Conservation (phyloP, 2,888 invertebrate genomes). For the Lasioglossum vierecki region DNA sequence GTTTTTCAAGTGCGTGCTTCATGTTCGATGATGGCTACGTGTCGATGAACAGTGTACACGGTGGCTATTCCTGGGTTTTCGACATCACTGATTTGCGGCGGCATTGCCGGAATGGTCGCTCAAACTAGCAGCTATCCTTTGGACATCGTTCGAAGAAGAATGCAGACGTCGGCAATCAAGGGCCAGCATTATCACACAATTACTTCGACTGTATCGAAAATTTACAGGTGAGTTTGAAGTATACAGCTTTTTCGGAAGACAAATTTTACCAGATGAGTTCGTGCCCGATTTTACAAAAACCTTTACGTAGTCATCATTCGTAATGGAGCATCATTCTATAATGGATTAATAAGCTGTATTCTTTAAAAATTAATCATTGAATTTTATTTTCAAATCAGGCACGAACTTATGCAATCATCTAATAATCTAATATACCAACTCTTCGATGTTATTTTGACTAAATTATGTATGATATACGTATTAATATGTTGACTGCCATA, state of each 20-base stretch:
- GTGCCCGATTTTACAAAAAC: too few relatives aligned
- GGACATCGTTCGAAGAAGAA: slow-evolving; percentile 93
- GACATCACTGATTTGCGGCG: slow-evolving; percentile 92
- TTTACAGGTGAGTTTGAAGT: slow-evolving; percentile 87
- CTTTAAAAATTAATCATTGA: too few relatives aligned
- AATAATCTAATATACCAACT: not conserved
- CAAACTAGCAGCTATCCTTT: slow-evolving; percentile 98
- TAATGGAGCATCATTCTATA: too few relatives aligned
- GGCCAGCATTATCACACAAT: slow-evolving; percentile 86
- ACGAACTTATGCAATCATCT: too few relatives aligned
- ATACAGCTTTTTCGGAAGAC: slow-evolving; percentile 17
- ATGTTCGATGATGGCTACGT: slow-evolving; percentile 76
- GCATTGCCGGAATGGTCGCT: slow-evolving; percentile 95
- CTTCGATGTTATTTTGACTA: not conserved
- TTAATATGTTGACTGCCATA: not conserved
- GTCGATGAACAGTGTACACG: slow-evolving; percentile 77
- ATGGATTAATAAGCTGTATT: too few relatives aligned
- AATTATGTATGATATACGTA: not conserved
- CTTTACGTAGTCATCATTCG: too few relatives aligned
- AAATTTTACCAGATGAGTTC: not conserved
- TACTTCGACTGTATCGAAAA: slow-evolving; percentile 87
- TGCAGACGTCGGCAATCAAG: slow-evolving; percentile 88
- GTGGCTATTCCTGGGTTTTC: slow-evolving; percentile 77
- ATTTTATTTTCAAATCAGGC: too few relatives aligned
- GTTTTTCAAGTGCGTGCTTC: slow-evolving; percentile 75